Base-by-base conservation (phyloP, 2,113 vertebrate species). In the Boulengeromyrus knoepffleri region DNA sequence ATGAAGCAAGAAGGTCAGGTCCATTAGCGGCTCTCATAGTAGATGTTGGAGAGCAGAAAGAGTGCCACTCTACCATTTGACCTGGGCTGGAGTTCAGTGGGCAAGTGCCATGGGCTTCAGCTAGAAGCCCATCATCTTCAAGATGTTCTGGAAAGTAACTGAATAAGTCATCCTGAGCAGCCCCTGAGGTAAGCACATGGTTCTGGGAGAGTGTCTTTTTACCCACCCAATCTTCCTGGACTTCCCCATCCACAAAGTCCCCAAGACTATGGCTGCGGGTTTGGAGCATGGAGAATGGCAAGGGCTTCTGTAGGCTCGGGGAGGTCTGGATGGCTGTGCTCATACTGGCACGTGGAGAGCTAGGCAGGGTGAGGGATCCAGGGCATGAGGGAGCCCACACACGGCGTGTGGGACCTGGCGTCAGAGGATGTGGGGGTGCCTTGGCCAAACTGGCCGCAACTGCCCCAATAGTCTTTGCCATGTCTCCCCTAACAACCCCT, bases 311-410 rank as follows among this genome's bases (percentile, higher is more conserved):
- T n/a, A 97, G 94, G 93, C 95, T 95, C 89, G 97, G 97, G 5
- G 96, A 97, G 80, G 97, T 97, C 92, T 97, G 97, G 92, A 96
- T 97, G 93, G 96, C 97, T 45, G 96, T 96, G 95, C 96, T 97
- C 94, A 94, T 95, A 94, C 95, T 96, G 56, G 90, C 80, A 92
- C 88, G 95, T 58, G 94, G 92, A 87, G 96, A 95, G 92, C 96
- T 94, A 89, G 96, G 96, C 93, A 97, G 95, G 6, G 96, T 96
- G 91, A 96, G 91, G 12, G 95, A 96, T 94, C 95, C 95, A 0
- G 94, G 93, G 93, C 95, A 93, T 0, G 96, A 94, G 45, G 95
- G 96, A 50, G 93, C 93, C 97, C 97, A 97, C 93, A 94, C 95
- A 88, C 94, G 93, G 17, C 95, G 93, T n/a, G 95, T 90, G 1